Conservation (phyloP, 1,140 invertebrate genomes). For the Drosophila paulistorum region DNA sequence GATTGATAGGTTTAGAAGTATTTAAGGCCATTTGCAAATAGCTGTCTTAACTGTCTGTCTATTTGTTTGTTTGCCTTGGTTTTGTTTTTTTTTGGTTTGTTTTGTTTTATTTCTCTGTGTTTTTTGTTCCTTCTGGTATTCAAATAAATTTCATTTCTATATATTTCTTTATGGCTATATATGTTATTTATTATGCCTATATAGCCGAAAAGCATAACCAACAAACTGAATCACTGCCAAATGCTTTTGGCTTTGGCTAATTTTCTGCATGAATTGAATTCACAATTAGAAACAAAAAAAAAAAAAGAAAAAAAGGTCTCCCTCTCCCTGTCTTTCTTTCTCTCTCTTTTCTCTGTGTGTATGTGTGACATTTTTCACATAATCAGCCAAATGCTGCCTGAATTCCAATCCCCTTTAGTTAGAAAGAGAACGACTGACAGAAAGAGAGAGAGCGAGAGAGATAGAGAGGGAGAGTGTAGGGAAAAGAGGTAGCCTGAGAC, state of each 20-base stretch:
- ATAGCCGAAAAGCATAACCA: slow-evolving; percentile 21
- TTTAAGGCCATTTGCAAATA: background rate
- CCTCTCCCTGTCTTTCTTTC: slow-evolving; percentile 3
- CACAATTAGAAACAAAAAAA: slow-evolving; percentile 61
- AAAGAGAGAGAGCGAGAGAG: background rate
- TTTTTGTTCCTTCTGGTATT: slow-evolving; percentile 2
- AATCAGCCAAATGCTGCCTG: slow-evolving; percentile 71
- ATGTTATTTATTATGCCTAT: slow-evolving; percentile 25
- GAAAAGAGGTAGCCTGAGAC: background rate
- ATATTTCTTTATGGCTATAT: slow-evolving; percentile 12
- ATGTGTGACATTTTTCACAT: slow-evolving; percentile 79
- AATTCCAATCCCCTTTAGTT: slow-evolving; percentile 60
- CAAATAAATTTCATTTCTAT: slow-evolving; percentile 21
- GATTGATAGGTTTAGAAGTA: too few species aligned
- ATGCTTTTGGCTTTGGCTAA: slow-evolving; percentile 55
- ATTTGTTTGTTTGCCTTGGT: background rate
- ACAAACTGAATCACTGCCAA: slow-evolving; percentile 46
- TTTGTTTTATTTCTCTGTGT: background rate
- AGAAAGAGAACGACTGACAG: background rate
- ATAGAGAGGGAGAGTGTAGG: background rate
- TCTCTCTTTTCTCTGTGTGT: slow-evolving; percentile 26
- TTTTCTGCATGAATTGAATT: slow-evolving; percentile 76
- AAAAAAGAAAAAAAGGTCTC: slow-evolving; percentile 20
- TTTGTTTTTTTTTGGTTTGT: background rate
- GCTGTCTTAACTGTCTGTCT: slow-evolving; percentile 5